Conservation (phyloP, 2,888 invertebrate genomes). For the Oscheius sp. region DNA sequence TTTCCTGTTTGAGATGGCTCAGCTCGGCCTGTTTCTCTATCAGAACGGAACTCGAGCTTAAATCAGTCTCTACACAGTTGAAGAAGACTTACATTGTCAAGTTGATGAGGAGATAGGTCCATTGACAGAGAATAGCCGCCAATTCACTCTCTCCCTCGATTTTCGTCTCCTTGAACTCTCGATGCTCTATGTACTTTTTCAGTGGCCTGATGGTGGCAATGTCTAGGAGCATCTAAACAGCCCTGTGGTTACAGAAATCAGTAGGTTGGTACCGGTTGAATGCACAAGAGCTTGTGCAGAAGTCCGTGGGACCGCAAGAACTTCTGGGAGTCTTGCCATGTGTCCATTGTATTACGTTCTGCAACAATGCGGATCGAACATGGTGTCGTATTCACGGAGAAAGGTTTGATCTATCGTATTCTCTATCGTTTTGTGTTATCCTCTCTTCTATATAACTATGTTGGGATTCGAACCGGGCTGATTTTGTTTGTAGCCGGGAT, state of each 20-base stretch:
- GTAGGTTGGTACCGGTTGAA: conserved; percentile 12
- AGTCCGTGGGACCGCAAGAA: conserved; percentile 37
- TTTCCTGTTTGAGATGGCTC: conserved; percentile 1
- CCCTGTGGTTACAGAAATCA: neutral
- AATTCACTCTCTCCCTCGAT: conserved; percentile 43
- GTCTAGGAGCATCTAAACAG: conserved; percentile 5
- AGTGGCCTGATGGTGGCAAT: conserved; percentile 38
- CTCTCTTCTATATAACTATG: too few species aligned
- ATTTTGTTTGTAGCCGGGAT: too few species aligned
- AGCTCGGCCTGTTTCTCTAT: conserved; percentile 21
- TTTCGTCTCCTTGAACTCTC: conserved; percentile 48
- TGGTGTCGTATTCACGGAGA: conserved; percentile 2
- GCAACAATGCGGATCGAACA: neutral
- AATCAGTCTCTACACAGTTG: neutral
- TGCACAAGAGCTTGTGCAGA: neutral
- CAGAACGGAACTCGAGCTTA: conserved; percentile 10
- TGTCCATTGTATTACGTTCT: conserved; percentile 59
- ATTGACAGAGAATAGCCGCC: conserved; percentile 47
- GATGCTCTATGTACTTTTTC: conserved; percentile 41
- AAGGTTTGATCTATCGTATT: neutral
- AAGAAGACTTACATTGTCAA: conserved; percentile 9
- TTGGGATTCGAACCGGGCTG: too few species aligned
- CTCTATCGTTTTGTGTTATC: too few species aligned
- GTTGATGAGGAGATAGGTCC: conserved; percentile 33
- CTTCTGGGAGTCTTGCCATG: conserved; percentile 54